Evolutionary conservation across 1,140 invertebrate genomes (phyloP), one percentile per base, ranked within the genome.

Genomic region (Riptortus pedestris): DNA sequence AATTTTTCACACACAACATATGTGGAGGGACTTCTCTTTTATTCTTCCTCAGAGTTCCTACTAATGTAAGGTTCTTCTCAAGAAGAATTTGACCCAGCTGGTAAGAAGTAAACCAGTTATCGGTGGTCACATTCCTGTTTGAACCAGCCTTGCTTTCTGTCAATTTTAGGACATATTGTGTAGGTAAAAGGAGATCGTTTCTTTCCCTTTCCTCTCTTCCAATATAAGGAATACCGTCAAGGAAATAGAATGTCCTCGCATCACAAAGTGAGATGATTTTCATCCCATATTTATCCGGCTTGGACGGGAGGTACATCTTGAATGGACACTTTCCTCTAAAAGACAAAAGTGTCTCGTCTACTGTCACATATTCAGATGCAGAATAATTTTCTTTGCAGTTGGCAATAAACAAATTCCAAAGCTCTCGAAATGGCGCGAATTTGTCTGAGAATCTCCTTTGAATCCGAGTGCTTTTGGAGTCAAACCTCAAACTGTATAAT

Each of bases 41-140:
- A 66, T 78, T 77, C 72, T 74, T 77, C 65, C 70, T 72, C 47
- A 79, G 57, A 16, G 76, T 78, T 20, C 66, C 66, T 14, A 67
- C 66, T 22, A 65, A 61, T 12, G 66, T 67, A 11, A 67, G 63
- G 5, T 62, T 38, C 43, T 28, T 64, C 22, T 67, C 45, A 4
- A 14, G 2, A 0, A 67, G 31, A n/a, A 58, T 55, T 20, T 65
- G 64, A 28, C 71, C 67, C 31, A 76, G 65, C 18, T 62, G 47
- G 7, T 62, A 1, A 28, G 63, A 67, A 18, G 48, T 66, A 45
- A 65, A 67, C 62, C 58, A 64, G 61, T 67, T 67, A 27, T 67
- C 58, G 14, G 66, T 47, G 16, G 62, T 67, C 1, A 67, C 45
- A 47, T 67, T 64, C 20, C 45, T 33, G 18, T 48, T 60, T 31